These are phyloP conservation scores for Hipparchia sbordonii DNA, from an alignment of 2,888 invertebrate species.

Conservation along the genomic window DNA sequence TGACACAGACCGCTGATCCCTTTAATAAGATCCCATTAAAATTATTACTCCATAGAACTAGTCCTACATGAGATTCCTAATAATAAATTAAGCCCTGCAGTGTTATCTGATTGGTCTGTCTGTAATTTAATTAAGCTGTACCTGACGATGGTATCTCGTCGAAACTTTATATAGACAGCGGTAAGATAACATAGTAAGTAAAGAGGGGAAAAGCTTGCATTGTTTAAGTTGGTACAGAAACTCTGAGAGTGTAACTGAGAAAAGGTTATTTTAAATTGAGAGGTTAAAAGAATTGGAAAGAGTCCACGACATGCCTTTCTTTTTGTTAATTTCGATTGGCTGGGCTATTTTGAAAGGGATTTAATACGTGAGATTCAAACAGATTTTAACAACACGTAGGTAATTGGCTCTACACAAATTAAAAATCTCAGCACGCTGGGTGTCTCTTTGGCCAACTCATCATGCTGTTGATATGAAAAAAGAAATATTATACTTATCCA, in stretches of 20 bases:
- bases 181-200: constrained; percentile 38
- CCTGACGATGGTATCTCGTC: constrained; percentile 44
- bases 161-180: constrained; percentile 45
- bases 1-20: constrained; percentile 24
- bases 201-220: constrained; percentile 38
- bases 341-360: too few relatives aligned
- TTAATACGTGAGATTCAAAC: too few relatives aligned
- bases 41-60: constrained; percentile 31
- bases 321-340: neutral
- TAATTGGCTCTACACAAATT: too few relatives aligned
- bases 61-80: constrained; percentile 32
- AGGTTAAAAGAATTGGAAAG: neutral
- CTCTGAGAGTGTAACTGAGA: constrained; percentile 15
- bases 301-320: neutral
- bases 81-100: constrained; percentile 42
- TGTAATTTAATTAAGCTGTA: constrained; percentile 46
- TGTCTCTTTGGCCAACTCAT: too few relatives aligned
- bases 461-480: too few relatives aligned
- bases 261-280: neutral
- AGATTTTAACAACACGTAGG: too few relatives aligned
- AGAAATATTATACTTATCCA: too few relatives aligned
- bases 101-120: constrained; percentile 40
- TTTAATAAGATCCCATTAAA: constrained; percentile 35
- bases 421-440: too few relatives aligned
- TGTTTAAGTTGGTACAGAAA: constrained; percentile 29